Conservation (phyloP, 2,113 vertebrate species). For the Hyperopisus bebe region DNA sequence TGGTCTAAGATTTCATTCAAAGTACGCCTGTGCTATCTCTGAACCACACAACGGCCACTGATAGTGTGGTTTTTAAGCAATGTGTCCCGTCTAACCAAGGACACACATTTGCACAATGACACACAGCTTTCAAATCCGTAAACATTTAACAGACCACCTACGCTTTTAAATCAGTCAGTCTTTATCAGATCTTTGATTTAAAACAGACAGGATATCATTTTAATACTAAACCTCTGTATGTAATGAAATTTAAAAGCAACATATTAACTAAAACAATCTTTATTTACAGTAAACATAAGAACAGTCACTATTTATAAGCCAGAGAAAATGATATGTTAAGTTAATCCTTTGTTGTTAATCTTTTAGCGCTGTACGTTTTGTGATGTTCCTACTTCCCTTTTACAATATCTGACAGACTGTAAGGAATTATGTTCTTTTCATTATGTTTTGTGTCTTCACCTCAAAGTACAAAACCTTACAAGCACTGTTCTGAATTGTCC, state of each 20-base stretch:
- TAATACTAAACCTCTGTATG: neutral
- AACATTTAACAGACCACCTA: slow-evolving; percentile 33
- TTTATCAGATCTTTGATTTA: neutral
- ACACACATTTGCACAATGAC: slow-evolving; percentile 30
- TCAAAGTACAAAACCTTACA: neutral
- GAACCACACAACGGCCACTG: slow-evolving; percentile 19
- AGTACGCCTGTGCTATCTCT: slow-evolving; percentile 38
- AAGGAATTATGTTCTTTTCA: neutral
- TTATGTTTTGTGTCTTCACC: neutral
- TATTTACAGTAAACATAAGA: neutral
- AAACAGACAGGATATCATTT: neutral
- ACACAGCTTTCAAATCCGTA: slow-evolving; percentile 45
- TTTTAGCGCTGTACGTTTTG: neutral
- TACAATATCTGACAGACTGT: neutral
- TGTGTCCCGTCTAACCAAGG: neutral
- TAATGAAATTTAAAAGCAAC: neutral
- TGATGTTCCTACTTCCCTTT: neutral
- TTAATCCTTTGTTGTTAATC: neutral
- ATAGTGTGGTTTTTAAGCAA: neutral
- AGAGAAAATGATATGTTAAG: neutral
- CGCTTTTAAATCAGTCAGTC: neutral
- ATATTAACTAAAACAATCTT: neutral
- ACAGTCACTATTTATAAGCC: neutral
- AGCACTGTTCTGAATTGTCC: neutral
- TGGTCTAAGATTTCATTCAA: slow-evolving; percentile 44